Percentiles rank a stretch among this genome's conserved stretches.
These are phyloP conservation scores for Pseudomyrmex cubaensis DNA, from an alignment of 1,140 invertebrate genomes.

Conservation along the genomic window DNA sequence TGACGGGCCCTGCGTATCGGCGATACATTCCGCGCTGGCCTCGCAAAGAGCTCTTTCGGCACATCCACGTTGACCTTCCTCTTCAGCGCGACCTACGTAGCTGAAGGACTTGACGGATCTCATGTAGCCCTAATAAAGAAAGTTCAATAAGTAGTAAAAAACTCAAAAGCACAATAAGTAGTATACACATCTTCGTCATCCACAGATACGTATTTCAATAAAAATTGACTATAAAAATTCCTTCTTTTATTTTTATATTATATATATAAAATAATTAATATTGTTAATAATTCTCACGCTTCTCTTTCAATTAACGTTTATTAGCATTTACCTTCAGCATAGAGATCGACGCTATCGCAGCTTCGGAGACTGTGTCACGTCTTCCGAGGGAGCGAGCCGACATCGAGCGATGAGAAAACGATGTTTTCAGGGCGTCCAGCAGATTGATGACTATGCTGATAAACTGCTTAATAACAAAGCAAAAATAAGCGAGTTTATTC, in stretches of 20 bases:
- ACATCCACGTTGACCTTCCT: constrained; percentile 88
- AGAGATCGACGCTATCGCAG: constrained; percentile 92
- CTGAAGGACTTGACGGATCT: constrained; percentile 88
- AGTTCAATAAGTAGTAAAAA: no score
- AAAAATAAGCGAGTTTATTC: constrained; percentile 24
- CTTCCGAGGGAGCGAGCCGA: constrained; percentile 92
- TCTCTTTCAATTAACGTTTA: constrained; percentile 23
- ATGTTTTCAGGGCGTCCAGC: constrained; percentile 95
- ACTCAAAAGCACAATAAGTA: background rate
- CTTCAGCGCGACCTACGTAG: constrained; percentile 89
- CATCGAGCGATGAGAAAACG: constrained; percentile 95
- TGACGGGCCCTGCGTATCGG: constrained; percentile 91
- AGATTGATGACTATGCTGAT: constrained; percentile 96
- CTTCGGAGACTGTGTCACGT: constrained; percentile 94
- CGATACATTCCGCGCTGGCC: constrained; percentile 94
- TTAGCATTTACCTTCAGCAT: constrained; percentile 90
- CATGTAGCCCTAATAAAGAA: constrained; percentile 89
- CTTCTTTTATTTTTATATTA: no score
- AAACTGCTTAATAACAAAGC: constrained; percentile 87
- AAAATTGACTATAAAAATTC: no score
- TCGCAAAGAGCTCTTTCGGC: constrained; percentile 90
- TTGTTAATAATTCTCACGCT: no score
- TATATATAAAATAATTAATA: no score
- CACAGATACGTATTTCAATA: no score
- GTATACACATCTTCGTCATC: no score